phyloP scores from a whole-genome alignment of 2,113 vertebrate genomes.

The Sander vitreus region DNA sequence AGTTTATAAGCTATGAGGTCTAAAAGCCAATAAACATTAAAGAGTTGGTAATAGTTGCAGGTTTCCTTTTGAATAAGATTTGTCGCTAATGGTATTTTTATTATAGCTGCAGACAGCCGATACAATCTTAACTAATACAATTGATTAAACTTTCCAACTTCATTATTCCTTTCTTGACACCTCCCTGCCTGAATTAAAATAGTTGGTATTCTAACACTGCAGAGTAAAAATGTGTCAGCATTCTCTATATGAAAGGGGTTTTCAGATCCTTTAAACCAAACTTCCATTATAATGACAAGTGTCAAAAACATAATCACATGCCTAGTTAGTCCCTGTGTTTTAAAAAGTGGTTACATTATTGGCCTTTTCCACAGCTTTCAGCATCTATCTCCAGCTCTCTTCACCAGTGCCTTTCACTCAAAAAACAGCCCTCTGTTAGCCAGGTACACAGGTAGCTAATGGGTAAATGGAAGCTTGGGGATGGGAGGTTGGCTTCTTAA shows the following conservation, averaged over 20 bases:
- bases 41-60: constrained; percentile 16
- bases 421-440: constrained; percentile 4
- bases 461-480: constrained; percentile 49
- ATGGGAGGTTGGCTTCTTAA: constrained; percentile 55
- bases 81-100: constrained; percentile 26
- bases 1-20: background rate
- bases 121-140: constrained; percentile 12
- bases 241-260: constrained; percentile 3
- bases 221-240: background rate
- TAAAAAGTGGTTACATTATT: background rate
- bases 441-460: constrained; percentile 28
- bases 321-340: constrained; percentile 5
- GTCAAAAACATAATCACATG: constrained; percentile 1
- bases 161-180: constrained; percentile 15
- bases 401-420: background rate
- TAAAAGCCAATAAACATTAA: constrained; percentile 35
- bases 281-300: background rate
- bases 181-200: constrained; percentile 16
- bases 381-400: background rate
- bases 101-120: constrained; percentile 10
- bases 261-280: background rate
- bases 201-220: background rate
- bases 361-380: background rate
- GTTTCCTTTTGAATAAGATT: constrained; percentile 21
- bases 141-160: constrained; percentile 6